Evolutionary conservation across 2,113 vertebrate genomes (phyloP).

Genomic region (Anoura caudifer): DNA sequence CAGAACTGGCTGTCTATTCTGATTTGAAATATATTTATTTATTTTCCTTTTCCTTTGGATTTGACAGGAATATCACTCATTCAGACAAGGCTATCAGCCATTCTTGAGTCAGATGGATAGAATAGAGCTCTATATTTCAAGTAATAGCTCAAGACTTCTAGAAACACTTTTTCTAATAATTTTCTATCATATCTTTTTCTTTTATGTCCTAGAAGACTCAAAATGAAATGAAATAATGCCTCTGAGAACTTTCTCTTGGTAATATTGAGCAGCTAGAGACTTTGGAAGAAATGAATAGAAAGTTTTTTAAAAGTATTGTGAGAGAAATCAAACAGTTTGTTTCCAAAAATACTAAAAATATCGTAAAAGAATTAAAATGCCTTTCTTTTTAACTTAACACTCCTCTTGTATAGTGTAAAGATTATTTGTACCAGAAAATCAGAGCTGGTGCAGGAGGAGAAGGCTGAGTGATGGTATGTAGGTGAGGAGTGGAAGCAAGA

Average conservation of each 20-base stretch:
- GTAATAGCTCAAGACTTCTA: background rate
- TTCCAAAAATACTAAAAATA: background rate
- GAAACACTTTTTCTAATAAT: background rate
- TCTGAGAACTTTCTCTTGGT: background rate
- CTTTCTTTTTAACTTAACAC: background rate
- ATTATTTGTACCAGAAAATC: background rate
- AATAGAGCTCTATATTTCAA: background rate
- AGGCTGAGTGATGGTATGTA: no score
- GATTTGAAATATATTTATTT: background rate
- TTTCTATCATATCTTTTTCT: conserved; percentile 9
- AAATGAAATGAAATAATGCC: conserved; percentile 7
- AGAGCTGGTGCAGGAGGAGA: background rate
- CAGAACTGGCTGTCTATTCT: background rate
- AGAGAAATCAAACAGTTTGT: background rate
- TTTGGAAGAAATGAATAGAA: background rate
- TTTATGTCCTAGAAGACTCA: background rate
- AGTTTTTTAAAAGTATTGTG: background rate
- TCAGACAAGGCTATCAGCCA: background rate
- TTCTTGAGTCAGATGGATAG: background rate
- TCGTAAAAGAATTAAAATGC: background rate
- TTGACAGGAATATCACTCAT: background rate
- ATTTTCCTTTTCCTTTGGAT: background rate
- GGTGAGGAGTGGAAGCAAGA: background rate
- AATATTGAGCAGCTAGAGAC: background rate
- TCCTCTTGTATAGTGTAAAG: background rate